These are phyloP conservation scores for Danio aesculapii DNA, from an alignment of 2,797 vertebrate species.

Conservation along the genomic window DNA sequence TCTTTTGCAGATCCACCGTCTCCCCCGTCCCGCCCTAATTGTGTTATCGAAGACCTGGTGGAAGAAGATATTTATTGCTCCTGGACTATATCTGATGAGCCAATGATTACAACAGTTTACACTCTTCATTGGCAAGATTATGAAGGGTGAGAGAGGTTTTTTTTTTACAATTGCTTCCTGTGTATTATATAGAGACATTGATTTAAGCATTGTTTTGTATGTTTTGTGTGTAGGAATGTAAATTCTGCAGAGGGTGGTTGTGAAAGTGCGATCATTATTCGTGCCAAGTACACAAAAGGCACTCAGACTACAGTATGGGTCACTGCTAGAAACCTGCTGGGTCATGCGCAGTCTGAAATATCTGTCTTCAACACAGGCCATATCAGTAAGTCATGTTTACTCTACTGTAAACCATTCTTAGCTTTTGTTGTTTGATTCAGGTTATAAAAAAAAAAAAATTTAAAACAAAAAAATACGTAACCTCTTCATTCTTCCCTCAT, in stretches of 20 bases:
- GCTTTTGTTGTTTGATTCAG: not conserved
- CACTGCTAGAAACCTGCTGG: conserved; percentile 58
- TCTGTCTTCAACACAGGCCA: conserved; percentile 58
- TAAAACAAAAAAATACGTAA: too few relatives aligned
- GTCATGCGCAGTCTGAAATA: conserved; percentile 55
- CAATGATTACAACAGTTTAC: conserved; percentile 59
- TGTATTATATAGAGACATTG: not conserved
- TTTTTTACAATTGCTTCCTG: not conserved
- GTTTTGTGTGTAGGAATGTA: conserved; percentile 21
- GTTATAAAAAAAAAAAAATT: too few relatives aligned
- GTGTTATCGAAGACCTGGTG: conserved; percentile 64
- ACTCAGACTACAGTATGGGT: conserved; percentile 72
- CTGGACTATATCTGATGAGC: conserved; percentile 63
- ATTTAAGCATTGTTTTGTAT: not conserved
- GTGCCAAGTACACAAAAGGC: conserved; percentile 16
- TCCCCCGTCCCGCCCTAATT: conserved; percentile 58
- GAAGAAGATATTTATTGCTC: conserved; percentile 67
- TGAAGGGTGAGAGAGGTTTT: not conserved
- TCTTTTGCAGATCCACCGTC: conserved; percentile 59
- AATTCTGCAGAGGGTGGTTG: not conserved
- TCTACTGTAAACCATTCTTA: not conserved
- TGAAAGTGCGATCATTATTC: conserved; percentile 58
- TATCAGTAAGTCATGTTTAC: conserved; percentile 69
- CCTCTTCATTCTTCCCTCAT: too few relatives aligned
- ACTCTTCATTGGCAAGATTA: conserved; percentile 70